Evolutionary conservation across 2,797 vertebrate genomes (phyloP).

Genomic region (Scleropages formosus): DNA sequence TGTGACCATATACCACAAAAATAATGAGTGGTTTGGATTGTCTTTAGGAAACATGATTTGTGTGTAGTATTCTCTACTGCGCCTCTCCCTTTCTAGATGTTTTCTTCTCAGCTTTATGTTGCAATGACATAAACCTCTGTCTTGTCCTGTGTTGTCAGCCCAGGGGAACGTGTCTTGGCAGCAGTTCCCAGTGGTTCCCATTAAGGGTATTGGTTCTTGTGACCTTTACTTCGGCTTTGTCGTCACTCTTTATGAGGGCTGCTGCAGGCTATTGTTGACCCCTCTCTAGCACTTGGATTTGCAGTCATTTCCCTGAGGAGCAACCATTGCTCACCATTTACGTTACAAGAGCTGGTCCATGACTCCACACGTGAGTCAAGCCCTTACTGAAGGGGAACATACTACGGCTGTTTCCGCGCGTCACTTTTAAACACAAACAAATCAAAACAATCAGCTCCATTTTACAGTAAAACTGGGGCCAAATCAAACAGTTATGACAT

Average conservation of each 20-base stretch:
- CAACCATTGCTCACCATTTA: too few relatives aligned
- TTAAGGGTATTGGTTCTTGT: not conserved
- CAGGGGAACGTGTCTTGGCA: not conserved
- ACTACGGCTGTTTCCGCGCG: too few relatives aligned
- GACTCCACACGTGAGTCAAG: too few relatives aligned
- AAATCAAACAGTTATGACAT: too few relatives aligned
- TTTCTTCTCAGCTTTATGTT: constrained; percentile 4
- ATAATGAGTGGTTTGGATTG: not conserved
- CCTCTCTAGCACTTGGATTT: too few relatives aligned
- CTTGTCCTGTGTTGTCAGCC: not conserved
- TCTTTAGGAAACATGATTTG: not conserved
- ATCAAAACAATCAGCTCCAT: too few relatives aligned
- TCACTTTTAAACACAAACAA: too few relatives aligned
- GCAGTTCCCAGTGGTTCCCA: not conserved
- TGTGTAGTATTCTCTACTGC: not conserved
- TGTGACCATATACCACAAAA: not conserved
- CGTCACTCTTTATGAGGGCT: not conserved
- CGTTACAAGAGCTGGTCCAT: too few relatives aligned
- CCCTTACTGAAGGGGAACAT: too few relatives aligned
- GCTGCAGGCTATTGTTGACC: not conserved
- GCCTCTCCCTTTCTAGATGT: not conserved
- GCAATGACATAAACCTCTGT: not conserved
- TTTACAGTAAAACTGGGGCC: too few relatives aligned
- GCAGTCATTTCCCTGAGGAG: too few relatives aligned
- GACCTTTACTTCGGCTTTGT: not conserved